A percentile compares a stretch with the other conserved stretches of the same genome.
Evolutionary conservation across 2,888 invertebrate species (phyloP).

Genomic region (Cremastobaeus sp.): DNA sequence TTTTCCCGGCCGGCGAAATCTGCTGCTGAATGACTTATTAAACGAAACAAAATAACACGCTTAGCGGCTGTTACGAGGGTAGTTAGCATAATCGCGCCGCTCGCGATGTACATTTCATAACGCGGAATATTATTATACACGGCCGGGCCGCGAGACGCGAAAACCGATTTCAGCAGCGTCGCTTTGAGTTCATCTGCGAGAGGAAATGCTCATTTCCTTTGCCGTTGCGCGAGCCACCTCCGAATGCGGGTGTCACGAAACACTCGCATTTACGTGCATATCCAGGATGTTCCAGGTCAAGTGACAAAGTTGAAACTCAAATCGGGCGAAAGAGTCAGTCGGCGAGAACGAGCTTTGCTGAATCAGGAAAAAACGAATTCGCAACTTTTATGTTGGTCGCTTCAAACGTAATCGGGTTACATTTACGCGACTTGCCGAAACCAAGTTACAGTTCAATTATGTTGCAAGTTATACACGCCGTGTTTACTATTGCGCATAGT

Average conservation of each 20-base stretch:
- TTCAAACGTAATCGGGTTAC: slow-evolving; percentile 23
- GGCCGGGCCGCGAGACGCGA: background rate
- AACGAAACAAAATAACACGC: slow-evolving; percentile 38
- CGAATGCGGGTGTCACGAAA: background rate
- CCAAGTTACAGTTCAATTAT: slow-evolving; percentile 15
- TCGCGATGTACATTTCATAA: no score
- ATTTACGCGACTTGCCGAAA: slow-evolving; percentile 18
- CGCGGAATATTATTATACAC: background rate
- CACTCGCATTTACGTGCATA: slow-evolving; percentile 15
- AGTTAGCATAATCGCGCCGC: slow-evolving; percentile 24
- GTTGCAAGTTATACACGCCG: slow-evolving; percentile 6
- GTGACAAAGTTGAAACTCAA: slow-evolving; percentile 40
- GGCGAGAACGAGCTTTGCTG: slow-evolving; percentile 1
- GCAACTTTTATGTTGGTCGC: slow-evolving; percentile 3
- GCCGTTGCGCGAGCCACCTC: background rate
- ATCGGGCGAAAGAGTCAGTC: slow-evolving; percentile 30
- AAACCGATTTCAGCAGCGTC: background rate
- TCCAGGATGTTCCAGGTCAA: slow-evolving; percentile 32
- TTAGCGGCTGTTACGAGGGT: slow-evolving; percentile 14
- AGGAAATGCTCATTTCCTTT: background rate
- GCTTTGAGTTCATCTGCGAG: background rate
- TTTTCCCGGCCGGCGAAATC: slow-evolving; percentile 31
- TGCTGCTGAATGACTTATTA: slow-evolving; percentile 35
- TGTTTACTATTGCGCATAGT: slow-evolving; percentile 1
- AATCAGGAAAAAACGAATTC: slow-evolving; percentile 28